phyloP scores from a whole-genome alignment of 30 jellyfish, hydroid and myxozoan genomes.

The Nemopilema nomurai region DNA sequence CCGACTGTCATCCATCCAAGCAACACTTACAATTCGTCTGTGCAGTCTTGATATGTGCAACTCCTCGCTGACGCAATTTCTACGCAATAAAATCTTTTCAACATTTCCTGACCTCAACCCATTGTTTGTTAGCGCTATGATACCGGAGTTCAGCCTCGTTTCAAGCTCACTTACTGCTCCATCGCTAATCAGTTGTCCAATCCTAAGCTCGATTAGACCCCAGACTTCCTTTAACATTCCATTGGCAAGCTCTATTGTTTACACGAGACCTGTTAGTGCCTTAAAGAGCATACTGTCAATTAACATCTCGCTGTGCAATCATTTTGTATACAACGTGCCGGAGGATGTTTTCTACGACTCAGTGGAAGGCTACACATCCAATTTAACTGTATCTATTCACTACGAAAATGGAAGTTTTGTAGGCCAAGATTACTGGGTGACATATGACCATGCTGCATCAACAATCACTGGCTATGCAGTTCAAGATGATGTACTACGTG shows the following conservation, averaged over 20 bases:
- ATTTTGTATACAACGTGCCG: constrained; percentile 47
- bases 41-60: constrained; percentile 55
- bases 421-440: constrained; percentile 37
- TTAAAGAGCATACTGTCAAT: constrained; percentile 22
- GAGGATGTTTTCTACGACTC: constrained; percentile 74
- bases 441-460: neutral
- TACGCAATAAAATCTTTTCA: constrained; percentile 31
- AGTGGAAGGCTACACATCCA: constrained; percentile 82
- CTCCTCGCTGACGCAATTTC: neutral
- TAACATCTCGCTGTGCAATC: constrained; percentile 52
- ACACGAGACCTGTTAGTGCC: constrained; percentile 32
- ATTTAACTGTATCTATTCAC: constrained; percentile 23
- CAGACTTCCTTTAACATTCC: neutral
- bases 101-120: constrained; percentile 54
- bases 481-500: constrained; percentile 2
- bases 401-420: constrained; percentile 27
- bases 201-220: neutral
- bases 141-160: constrained; percentile 86
- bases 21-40: constrained; percentile 28
- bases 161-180: constrained; percentile 45
- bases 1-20: constrained; percentile 29
- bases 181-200: constrained; percentile 16
- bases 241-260: neutral
- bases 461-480: constrained; percentile 26
- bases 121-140: constrained; percentile 74